phyloP scores from a whole-genome alignment of 2,797 vertebrate species.

The Syngnathus rostellatus region DNA sequence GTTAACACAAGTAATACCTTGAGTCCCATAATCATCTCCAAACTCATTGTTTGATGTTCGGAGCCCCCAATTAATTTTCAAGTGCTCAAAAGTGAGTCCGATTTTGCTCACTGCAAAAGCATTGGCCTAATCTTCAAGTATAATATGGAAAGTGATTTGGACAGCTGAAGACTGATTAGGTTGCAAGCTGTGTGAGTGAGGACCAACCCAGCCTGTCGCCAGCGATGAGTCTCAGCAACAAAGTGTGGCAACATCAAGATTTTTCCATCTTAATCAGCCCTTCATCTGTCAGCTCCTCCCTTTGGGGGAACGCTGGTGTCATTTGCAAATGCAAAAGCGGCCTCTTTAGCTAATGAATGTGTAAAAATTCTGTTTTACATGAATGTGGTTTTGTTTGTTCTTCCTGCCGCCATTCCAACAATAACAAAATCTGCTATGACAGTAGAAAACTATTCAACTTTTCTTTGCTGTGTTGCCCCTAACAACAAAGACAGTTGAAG shows the following conservation, averaged over 20 bases:
- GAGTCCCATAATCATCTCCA: neutral
- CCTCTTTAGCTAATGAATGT: conserved; percentile 63
- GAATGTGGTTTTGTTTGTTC: conserved; percentile 46
- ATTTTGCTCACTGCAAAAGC: conserved; percentile 4
- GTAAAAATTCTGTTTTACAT: conserved; percentile 52
- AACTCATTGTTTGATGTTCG: neutral
- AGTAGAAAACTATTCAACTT: neutral
- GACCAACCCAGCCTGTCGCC: conserved; percentile 64
- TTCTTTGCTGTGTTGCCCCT: neutral
- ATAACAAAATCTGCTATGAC: conserved; percentile 3
- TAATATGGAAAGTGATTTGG: conserved; percentile 57
- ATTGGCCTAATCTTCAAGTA: conserved; percentile 11
- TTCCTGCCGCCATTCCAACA: conserved; percentile 30
- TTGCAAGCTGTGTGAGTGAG: conserved; percentile 62
- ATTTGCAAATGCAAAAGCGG: conserved; percentile 57
- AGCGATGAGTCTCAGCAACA: conserved; percentile 55
- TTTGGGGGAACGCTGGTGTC: conserved; percentile 42
- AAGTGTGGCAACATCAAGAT: conserved; percentile 58
- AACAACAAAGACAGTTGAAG: neutral
- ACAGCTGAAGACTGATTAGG: conserved; percentile 70
- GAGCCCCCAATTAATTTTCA: conserved; percentile 13
- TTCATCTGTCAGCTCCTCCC: conserved; percentile 66
- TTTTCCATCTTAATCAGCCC: conserved; percentile 59
- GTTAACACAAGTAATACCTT: neutral
- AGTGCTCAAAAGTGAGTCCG: conserved; percentile 5